These are phyloP conservation scores for Okamejei kenojei DNA, from an alignment of 2,797 vertebrate genomes.

Conservation along the genomic window DNA sequence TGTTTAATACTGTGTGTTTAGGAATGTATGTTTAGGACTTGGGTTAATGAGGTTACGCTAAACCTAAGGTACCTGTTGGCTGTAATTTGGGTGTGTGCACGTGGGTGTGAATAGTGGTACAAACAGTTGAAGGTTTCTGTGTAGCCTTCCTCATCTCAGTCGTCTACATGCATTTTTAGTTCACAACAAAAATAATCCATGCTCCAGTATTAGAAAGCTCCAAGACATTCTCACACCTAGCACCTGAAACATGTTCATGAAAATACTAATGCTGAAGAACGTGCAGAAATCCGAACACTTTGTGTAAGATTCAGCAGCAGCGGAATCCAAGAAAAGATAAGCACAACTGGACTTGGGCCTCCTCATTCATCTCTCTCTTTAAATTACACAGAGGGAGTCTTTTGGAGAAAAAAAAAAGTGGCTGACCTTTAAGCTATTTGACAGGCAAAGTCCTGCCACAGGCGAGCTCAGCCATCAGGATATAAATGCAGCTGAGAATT, in stretches of 20 bases:
- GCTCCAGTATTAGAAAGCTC: not conserved
- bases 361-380: not conserved
- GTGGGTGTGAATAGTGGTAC: not conserved
- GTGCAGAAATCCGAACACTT: not conserved
- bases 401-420: not conserved
- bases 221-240: too few relatives aligned
- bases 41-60: not conserved
- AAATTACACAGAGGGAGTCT: not conserved
- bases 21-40: not conserved
- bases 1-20: too few relatives aligned
- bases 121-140: not conserved
- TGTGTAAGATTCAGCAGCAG: not conserved
- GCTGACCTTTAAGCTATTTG: not conserved
- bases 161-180: not conserved
- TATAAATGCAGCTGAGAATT: too few relatives aligned
- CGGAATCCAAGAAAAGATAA: not conserved
- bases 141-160: not conserved
- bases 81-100: not conserved
- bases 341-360: not conserved
- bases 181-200: not conserved
- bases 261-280: too few relatives aligned
- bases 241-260: too few relatives aligned
- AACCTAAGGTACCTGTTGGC: not conserved
- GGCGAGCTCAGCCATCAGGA: not conserved
- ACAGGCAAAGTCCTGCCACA: not conserved